Percentiles rank a stretch among this genome's conserved stretches.
phyloP scores from a whole-genome alignment of 2,888 invertebrate species.

The Latrodectus elegans region DNA sequence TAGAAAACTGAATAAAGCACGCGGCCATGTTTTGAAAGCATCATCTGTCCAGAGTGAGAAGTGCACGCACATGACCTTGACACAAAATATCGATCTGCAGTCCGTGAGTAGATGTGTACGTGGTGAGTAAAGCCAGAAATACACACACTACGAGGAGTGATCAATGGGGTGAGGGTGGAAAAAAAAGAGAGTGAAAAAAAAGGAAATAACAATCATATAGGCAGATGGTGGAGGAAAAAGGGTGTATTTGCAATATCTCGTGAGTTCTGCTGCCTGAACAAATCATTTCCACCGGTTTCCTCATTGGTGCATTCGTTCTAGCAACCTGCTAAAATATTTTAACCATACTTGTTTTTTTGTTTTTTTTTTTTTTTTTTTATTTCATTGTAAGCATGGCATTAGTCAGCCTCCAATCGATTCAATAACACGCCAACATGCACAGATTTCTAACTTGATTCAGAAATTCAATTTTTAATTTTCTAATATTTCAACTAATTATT shows the following conservation, averaged over 20 bases:
- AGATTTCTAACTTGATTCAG: too few species aligned
- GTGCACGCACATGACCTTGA: constrained; percentile 42
- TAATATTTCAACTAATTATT: too few species aligned
- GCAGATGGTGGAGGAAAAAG: neutral
- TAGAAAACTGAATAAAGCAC: constrained; percentile 2
- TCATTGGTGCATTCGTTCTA: neutral
- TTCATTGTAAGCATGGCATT: too few species aligned
- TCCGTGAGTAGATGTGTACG: constrained; percentile 34
- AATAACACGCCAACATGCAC: too few species aligned
- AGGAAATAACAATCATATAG: neutral
- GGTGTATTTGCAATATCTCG: neutral
- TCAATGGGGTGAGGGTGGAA: constrained; percentile 41
- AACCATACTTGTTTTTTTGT: too few species aligned
- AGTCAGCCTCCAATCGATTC: too few species aligned
- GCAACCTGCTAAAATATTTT: neutral
- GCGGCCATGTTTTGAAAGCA: constrained; percentile 45
- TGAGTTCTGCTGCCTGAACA: neutral
- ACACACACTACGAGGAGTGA: constrained; percentile 24
- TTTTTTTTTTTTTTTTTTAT: too few species aligned
- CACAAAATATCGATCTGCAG: constrained; percentile 54
- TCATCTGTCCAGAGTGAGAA: constrained; percentile 39
- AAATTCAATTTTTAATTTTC: too few species aligned
- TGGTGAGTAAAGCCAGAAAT: constrained; percentile 34
- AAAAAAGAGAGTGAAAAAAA: neutral
- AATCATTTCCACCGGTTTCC: neutral